Evolutionary conservation across 2,113 vertebrate genomes (phyloP).

Genomic region (Chamaetylas fuelleborni): DNA sequence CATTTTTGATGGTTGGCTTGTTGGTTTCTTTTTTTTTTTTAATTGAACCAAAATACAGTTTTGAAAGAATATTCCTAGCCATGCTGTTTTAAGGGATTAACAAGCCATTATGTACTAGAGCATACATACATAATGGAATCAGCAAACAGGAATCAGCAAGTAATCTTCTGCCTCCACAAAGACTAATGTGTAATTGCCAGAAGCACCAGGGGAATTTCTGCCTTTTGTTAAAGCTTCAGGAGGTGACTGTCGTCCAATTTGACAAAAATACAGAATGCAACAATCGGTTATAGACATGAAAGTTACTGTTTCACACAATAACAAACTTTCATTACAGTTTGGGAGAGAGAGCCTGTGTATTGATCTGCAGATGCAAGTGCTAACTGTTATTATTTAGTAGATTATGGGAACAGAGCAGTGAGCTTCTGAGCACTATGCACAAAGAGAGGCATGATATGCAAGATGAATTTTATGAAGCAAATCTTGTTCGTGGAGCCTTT

Average conservation of each 20-base stretch:
- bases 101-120: constrained; percentile 7
- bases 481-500: neutral
- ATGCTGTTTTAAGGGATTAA: constrained; percentile 31
- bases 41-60: neutral
- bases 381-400: neutral
- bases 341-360: neutral
- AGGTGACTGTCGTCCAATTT: neutral
- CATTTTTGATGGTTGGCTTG: neutral
- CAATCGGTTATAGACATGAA: neutral
- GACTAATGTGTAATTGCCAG: constrained; percentile 39
- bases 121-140: constrained; percentile 37
- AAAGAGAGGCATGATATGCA: neutral
- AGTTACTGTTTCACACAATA: neutral
- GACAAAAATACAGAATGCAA: neutral
- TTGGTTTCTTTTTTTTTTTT: neutral
- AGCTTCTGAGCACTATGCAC: neutral
- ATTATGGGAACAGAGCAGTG: neutral
- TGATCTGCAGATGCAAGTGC: neutral
- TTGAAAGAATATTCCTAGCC: neutral
- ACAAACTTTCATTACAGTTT: neutral
- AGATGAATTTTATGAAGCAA: constrained; percentile 27
- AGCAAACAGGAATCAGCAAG: constrained; percentile 49
- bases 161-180: neutral
- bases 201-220: constrained; percentile 21
- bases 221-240: constrained; percentile 41